These are phyloP conservation scores for Mythimna lalbum DNA, from an alignment of 2,888 invertebrate genomes.

Conservation along the genomic window DNA sequence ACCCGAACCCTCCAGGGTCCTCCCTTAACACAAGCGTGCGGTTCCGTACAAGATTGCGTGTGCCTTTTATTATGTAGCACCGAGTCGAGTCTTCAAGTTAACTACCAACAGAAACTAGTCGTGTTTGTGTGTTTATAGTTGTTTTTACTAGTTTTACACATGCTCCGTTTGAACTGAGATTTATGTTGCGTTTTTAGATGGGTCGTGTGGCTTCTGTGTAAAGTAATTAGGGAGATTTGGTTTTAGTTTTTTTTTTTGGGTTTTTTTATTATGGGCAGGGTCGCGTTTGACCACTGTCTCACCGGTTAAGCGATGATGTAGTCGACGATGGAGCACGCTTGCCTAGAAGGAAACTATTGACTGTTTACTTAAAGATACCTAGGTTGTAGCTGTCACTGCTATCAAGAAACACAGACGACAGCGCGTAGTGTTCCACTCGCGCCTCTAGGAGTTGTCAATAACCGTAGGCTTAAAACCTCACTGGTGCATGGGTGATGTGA, in stretches of 20 bases:
- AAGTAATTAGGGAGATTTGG: not conserved
- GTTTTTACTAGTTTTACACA: slow-evolving; percentile 38
- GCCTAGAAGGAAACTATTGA: too few relatives aligned
- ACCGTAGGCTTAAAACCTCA: too few relatives aligned
- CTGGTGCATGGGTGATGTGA: too few relatives aligned
- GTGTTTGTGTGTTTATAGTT: slow-evolving; percentile 34
- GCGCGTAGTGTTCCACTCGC: too few relatives aligned
- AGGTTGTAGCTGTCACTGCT: too few relatives aligned
- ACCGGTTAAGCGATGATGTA: too few relatives aligned
- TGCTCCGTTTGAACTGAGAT: slow-evolving; percentile 18
- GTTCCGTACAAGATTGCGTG: slow-evolving; percentile 52
- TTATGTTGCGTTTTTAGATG: slow-evolving; percentile 12
- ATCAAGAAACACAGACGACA: too few relatives aligned
- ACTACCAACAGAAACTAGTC: slow-evolving; percentile 35
- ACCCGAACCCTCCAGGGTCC: slow-evolving; percentile 38
- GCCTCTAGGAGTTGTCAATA: too few relatives aligned
- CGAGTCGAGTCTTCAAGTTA: slow-evolving; percentile 41
- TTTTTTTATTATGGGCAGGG: too few relatives aligned
- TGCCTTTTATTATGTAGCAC: slow-evolving; percentile 54
- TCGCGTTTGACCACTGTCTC: too few relatives aligned
- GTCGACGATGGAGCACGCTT: too few relatives aligned
- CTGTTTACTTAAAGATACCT: too few relatives aligned
- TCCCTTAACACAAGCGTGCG: slow-evolving; percentile 31
- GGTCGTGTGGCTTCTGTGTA: slow-evolving; percentile 3
- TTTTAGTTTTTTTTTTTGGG: not conserved